Percentiles rank a stretch among this genome's conserved stretches.
Conservation (phyloP, 2,888 invertebrate species). For the Parnassius apollo region DNA sequence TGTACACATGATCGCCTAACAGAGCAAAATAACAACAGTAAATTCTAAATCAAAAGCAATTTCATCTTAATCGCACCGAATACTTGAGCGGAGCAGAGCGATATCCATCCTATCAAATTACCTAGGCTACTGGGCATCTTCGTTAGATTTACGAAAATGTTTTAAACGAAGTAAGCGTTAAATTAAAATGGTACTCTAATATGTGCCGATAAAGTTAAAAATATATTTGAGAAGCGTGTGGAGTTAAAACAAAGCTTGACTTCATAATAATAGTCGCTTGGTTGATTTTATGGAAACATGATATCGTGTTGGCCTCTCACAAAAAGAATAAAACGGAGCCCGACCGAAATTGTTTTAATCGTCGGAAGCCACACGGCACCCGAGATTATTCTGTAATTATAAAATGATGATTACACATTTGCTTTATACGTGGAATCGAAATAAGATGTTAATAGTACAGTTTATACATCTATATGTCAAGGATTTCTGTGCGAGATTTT, state of each 20-base stretch:
- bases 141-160: slow-evolving; percentile 38
- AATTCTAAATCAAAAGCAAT: slow-evolving; percentile 57
- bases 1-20: slow-evolving; percentile 18
- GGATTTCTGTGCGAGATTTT: too few relatives aligned
- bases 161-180: slow-evolving; percentile 33
- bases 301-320: slow-evolving; percentile 76
- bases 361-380: slow-evolving; percentile 67
- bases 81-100: slow-evolving; percentile 73
- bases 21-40: slow-evolving; percentile 44
- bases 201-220: slow-evolving; percentile 28
- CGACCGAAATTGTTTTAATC: slow-evolving; percentile 79
- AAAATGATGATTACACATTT: slow-evolving; percentile 37
- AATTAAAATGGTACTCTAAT: slow-evolving; percentile 36
- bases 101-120: slow-evolving; percentile 78
- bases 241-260: slow-evolving; percentile 57
- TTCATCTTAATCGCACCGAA: slow-evolving; percentile 76
- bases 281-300: slow-evolving; percentile 80
- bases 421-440: slow-evolving; percentile 19
- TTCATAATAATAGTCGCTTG: slow-evolving; percentile 74
- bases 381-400: slow-evolving; percentile 51
- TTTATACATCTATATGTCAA: too few relatives aligned
- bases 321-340: slow-evolving; percentile 72
- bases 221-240: slow-evolving; percentile 17
- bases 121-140: slow-evolving; percentile 80
- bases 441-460: background rate